Evolutionary conservation across 1,140 invertebrate species (phyloP).

Genomic region (Helicoverpa zea): DNA sequence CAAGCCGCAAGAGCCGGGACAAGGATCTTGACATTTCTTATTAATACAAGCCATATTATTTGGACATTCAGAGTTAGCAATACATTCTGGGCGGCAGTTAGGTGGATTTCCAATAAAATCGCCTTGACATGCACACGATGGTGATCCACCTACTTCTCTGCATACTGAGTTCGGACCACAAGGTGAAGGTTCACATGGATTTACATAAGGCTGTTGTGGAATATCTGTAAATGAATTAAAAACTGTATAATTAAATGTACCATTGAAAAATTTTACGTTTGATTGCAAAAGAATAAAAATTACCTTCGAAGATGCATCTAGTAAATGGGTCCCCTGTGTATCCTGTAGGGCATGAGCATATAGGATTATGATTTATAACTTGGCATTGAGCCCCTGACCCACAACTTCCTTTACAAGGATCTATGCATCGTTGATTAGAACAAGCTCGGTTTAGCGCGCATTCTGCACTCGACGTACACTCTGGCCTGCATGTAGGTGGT

Average conservation of each 20-base stretch:
- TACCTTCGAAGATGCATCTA: conserved; percentile 89
- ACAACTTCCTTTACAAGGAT: conserved; percentile 87
- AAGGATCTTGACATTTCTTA: conserved; percentile 92
- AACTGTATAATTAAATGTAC: not conserved
- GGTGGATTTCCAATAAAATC: conserved; percentile 90
- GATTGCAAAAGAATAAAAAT: conserved; percentile 86
- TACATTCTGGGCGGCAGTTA: conserved; percentile 91
- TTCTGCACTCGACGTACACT: conserved; percentile 88
- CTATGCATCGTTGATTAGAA: conserved; percentile 88
- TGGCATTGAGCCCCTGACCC: conserved; percentile 84
- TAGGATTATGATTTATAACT: conserved; percentile 87
- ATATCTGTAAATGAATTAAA: conserved; percentile 63
- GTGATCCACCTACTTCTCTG: conserved; percentile 87
- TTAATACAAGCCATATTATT: conserved; percentile 91
- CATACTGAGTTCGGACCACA: conserved; percentile 93
- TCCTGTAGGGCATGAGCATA: conserved; percentile 86
- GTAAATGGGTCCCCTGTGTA: conserved; percentile 87
- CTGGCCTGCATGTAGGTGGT: conserved; percentile 88
- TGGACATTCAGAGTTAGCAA: conserved; percentile 91
- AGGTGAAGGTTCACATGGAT: conserved; percentile 90
- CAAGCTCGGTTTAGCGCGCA: conserved; percentile 88
- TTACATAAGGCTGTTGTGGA: conserved; percentile 75
- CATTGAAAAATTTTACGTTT: no score
- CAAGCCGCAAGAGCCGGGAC: conserved; percentile 91
- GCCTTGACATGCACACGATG: conserved; percentile 89